These are phyloP conservation scores for Discoglossus pictus DNA, from an alignment of 2,797 vertebrate species.

Conservation along the genomic window DNA sequence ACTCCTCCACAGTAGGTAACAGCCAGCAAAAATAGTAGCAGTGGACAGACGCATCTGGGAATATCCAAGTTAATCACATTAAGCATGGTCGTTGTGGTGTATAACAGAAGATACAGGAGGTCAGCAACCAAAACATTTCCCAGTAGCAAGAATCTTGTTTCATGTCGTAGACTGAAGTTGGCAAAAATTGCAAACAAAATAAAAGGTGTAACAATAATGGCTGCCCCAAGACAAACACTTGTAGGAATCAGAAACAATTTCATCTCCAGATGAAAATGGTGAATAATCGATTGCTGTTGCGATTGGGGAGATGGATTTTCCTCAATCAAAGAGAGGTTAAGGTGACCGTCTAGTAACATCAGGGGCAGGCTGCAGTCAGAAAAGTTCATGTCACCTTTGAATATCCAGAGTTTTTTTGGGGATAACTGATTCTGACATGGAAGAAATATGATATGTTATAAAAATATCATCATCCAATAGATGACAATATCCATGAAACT, in stretches of 20 bases:
- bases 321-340: constrained; percentile 54
- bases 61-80: constrained; percentile 61
- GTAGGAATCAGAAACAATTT: constrained; percentile 70
- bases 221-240: constrained; percentile 65
- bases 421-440: constrained; percentile 24
- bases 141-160: constrained; percentile 76
- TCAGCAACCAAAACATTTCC: constrained; percentile 75
- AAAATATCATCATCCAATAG: background rate
- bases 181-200: constrained; percentile 72
- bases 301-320: constrained; percentile 18
- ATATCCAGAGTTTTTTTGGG: background rate
- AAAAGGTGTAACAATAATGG: constrained; percentile 67
- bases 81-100: constrained; percentile 65
- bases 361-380: constrained; percentile 38
- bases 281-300: constrained; percentile 53
- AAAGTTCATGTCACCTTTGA: constrained; percentile 56
- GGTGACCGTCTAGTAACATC: background rate
- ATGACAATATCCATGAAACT: background rate
- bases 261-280: constrained; percentile 54
- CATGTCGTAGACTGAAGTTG: constrained; percentile 64
- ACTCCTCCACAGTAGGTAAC: constrained; percentile 69
- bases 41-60: constrained; percentile 64
- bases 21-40: constrained; percentile 68
- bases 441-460: constrained; percentile 42
- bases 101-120: constrained; percentile 71